These are phyloP conservation scores for Ambastaia sidthimunki DNA, from an alignment of 2,797 vertebrate genomes.

Conservation along the genomic window DNA sequence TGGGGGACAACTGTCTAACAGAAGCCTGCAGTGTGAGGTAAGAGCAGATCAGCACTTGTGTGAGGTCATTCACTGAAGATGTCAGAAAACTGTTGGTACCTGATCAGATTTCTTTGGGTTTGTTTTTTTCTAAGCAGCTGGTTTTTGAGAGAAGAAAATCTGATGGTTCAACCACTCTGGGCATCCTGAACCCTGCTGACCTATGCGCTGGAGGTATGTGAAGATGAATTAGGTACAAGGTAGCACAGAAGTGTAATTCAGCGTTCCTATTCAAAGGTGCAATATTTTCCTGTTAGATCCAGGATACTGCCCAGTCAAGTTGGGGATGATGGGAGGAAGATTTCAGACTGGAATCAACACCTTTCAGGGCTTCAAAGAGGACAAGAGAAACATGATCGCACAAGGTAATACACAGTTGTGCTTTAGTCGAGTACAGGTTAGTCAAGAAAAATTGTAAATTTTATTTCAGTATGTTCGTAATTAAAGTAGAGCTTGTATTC, in stretches of 20 bases:
- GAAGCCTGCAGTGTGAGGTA: constrained; percentile 87
- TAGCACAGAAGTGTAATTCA: not conserved
- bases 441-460: not conserved
- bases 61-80: constrained; percentile 2
- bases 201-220: constrained; percentile 82
- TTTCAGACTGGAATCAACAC: constrained; percentile 93
- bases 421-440: not conserved
- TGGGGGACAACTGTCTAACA: constrained; percentile 88
- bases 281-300: constrained; percentile 75
- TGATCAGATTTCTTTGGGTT: not conserved
- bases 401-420: constrained; percentile 79
- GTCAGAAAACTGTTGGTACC: not conserved
- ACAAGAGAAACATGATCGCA: constrained; percentile 94
- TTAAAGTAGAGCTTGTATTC: not conserved
- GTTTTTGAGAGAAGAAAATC: constrained; percentile 89
- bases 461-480: not conserved
- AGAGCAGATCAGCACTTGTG: constrained; percentile 36
- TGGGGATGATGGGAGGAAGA: constrained; percentile 91
- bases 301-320: constrained; percentile 88
- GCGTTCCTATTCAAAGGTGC: not conserved
- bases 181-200: constrained; percentile 90
- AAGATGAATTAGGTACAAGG: not conserved
- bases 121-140: constrained; percentile 74
- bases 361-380: constrained; percentile 95
- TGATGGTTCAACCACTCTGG: constrained; percentile 93